Percentiles rank a stretch among this genome's conserved stretches.
These are phyloP conservation scores for Neogale vison DNA, from an alignment of 2,113 vertebrate genomes.

Conservation along the genomic window DNA sequence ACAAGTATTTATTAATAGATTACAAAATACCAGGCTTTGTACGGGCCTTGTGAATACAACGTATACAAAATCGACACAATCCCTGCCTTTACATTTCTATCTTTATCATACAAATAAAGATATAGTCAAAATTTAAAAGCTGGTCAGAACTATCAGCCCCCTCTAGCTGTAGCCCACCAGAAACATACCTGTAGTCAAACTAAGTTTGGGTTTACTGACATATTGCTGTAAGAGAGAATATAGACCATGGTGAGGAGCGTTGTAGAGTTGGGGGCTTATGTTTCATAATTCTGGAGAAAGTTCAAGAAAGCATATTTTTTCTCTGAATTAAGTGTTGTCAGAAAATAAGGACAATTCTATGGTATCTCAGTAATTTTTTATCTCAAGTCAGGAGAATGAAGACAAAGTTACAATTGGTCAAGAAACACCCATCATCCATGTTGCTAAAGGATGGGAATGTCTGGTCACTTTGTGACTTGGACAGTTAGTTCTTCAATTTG, in stretches of 20 bases:
- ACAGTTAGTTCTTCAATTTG: background rate
- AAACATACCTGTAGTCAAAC: background rate
- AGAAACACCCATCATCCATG: background rate
- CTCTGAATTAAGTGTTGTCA: background rate
- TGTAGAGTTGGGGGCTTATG: background rate
- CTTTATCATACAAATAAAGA: background rate
- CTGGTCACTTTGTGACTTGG: background rate
- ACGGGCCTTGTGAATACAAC: background rate
- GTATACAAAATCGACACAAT: background rate
- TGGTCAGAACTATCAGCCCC: background rate
- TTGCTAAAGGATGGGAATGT: background rate
- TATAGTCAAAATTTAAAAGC: background rate
- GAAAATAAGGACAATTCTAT: background rate
- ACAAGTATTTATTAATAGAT: background rate
- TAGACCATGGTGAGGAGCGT: rapidly evolving
- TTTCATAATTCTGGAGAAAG: background rate
- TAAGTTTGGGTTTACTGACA: background rate
- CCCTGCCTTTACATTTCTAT: background rate
- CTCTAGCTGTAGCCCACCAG: background rate
- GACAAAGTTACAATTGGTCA: background rate
- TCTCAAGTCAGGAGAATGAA: background rate
- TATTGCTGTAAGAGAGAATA: background rate
- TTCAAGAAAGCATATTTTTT: background rate
- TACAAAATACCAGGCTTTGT: background rate
- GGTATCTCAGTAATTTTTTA: background rate